A percentile compares a stretch with the other conserved stretches of the same genome.
Evolutionary conservation across 2,797 vertebrate genomes (phyloP).

Genomic region (Brachyalestes nurse): DNA sequence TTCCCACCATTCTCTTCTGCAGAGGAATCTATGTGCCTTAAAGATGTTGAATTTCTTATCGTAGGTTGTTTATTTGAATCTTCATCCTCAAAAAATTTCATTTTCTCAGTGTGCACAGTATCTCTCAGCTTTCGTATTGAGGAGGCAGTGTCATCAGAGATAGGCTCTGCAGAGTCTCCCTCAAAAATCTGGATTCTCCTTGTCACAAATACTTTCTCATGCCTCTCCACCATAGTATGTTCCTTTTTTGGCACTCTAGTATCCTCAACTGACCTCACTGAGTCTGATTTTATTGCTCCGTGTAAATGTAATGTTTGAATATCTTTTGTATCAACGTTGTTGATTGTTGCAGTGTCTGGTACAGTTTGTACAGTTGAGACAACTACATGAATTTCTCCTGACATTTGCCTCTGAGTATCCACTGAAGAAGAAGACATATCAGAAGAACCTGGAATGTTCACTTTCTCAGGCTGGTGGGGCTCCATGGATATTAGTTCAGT

Average conservation of each 20-base stretch:
- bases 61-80: slow-evolving; percentile 54
- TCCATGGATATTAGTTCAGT: slow-evolving; percentile 80
- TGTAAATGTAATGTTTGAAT: slow-evolving; percentile 48
- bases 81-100: slow-evolving; percentile 77
- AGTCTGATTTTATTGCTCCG: slow-evolving; percentile 44
- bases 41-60: slow-evolving; percentile 44
- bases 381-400: slow-evolving; percentile 73
- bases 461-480: slow-evolving; percentile 76
- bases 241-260: slow-evolving; percentile 50
- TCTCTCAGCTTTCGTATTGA: slow-evolving; percentile 76
- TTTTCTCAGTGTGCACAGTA: slow-evolving; percentile 79
- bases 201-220: slow-evolving; percentile 73
- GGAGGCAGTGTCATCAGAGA: slow-evolving; percentile 71
- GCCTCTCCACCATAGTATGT: slow-evolving; percentile 64
- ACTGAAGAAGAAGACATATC: slow-evolving; percentile 74
- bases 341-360: slow-evolving; percentile 70
- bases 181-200: slow-evolving; percentile 69
- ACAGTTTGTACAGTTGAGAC: slow-evolving; percentile 75
- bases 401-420: slow-evolving; percentile 73
- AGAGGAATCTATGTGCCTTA: slow-evolving; percentile 53
- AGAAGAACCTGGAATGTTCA: slow-evolving; percentile 73
- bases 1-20: slow-evolving; percentile 52
- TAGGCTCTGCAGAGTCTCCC: slow-evolving; percentile 64
- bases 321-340: slow-evolving; percentile 62
- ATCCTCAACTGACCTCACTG: slow-evolving; percentile 62